These are phyloP conservation scores for Sylvietta virens DNA, from an alignment of 2,113 vertebrate genomes.

Conservation along the genomic window DNA sequence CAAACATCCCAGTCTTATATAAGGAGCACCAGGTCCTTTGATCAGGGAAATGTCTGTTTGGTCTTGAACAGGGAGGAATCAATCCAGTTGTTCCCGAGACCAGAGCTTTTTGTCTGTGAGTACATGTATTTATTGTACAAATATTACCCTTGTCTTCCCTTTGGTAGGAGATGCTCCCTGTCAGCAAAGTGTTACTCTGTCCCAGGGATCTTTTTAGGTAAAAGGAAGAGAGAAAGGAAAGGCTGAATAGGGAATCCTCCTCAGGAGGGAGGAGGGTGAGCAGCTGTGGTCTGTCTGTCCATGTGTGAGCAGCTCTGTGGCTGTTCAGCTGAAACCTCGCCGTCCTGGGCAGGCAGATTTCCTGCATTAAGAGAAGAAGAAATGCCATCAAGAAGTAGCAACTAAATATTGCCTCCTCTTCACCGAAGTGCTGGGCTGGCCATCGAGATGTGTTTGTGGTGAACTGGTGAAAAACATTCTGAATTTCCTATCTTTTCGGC, in stretches of 20 bases:
- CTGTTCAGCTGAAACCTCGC: accelerated
- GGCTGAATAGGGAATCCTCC: not conserved
- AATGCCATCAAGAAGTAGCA: not conserved
- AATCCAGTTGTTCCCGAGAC: not conserved
- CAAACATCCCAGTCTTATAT: not conserved
- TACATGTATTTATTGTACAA: not conserved
- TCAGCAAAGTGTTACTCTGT: not conserved
- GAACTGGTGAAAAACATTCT: not conserved
- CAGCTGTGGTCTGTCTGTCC: not conserved
- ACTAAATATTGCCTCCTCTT: not conserved
- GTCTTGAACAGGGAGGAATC: not conserved
- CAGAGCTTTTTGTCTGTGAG: not conserved
- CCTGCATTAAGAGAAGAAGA: not conserved
- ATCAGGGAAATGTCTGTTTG: not conserved
- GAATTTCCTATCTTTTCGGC: not conserved
- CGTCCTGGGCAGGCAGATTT: not conserved
- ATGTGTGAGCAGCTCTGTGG: not conserved
- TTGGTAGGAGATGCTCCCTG: not conserved
- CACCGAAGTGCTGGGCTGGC: not conserved
- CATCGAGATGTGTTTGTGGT: accelerated
- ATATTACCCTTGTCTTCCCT: not conserved
- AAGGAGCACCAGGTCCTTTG: not conserved
- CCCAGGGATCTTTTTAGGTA: not conserved
- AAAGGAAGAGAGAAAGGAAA: not conserved
- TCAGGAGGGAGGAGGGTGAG: not conserved